These are phyloP conservation scores for Lasioglossum pauxillum DNA, from an alignment of 2,888 invertebrate genomes.

Conservation along the genomic window DNA sequence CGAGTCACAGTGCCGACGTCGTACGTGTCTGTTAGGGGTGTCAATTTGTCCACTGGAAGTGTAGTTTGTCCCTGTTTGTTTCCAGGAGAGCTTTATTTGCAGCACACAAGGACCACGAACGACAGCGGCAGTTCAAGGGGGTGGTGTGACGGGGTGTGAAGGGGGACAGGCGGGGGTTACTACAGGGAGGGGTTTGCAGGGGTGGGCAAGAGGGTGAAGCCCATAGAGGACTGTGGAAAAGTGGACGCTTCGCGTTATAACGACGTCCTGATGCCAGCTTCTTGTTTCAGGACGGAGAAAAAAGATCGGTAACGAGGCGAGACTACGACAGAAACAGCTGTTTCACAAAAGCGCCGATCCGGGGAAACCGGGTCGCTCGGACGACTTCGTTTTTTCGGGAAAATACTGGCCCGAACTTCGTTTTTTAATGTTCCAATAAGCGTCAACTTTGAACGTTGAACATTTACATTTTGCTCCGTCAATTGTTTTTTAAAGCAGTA, in stretches of 20 bases:
- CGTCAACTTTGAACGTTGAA: not conserved
- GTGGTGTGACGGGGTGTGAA: not conserved
- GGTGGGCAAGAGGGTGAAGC: constrained; percentile 50
- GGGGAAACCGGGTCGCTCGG: constrained; percentile 30
- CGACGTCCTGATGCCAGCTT: constrained; percentile 81
- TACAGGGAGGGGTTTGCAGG: not conserved
- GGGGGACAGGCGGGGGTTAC: not conserved
- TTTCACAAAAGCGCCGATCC: constrained; percentile 59
- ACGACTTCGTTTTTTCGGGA: not conserved
- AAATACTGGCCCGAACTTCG: not conserved
- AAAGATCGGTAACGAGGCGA: constrained; percentile 71
- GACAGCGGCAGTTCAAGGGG: constrained; percentile 40
- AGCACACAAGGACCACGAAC: constrained; percentile 76
- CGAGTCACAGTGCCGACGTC: constrained; percentile 45
- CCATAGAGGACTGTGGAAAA: constrained; percentile 63
- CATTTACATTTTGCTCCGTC: not conserved
- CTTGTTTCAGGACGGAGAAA: constrained; percentile 79
- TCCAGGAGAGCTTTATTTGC: constrained; percentile 79
- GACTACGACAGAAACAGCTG: constrained; percentile 63
- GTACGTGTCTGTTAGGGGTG: constrained; percentile 70
- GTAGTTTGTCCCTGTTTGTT: constrained; percentile 78
- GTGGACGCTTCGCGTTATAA: constrained; percentile 76
- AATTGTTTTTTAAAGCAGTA: not conserved
- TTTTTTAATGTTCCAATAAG: not conserved
- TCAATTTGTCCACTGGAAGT: constrained; percentile 78